These are phyloP conservation scores for Drosophila merina DNA, from an alignment of 2,888 invertebrate species.

Conservation along the genomic window DNA sequence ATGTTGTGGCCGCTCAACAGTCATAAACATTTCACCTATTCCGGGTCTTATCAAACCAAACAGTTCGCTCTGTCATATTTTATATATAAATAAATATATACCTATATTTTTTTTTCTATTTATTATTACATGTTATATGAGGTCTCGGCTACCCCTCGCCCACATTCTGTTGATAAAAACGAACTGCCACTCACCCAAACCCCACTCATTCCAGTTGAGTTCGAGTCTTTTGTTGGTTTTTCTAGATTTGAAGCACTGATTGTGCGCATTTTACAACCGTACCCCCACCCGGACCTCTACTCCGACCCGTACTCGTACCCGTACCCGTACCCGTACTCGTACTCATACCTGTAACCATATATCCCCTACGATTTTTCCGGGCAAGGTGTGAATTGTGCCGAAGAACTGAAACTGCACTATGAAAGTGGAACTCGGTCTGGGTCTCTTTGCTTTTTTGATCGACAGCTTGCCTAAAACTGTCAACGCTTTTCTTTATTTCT, in stretches of 20 bases:
- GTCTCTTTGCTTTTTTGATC: constrained; percentile 60
- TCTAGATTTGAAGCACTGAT: constrained; percentile 76
- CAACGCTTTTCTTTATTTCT: constrained; percentile 63
- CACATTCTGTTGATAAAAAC: constrained; percentile 35
- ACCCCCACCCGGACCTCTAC: background rate
- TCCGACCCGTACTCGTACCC: too few species aligned
- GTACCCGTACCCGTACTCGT: too few species aligned
- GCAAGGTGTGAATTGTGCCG: constrained; percentile 69
- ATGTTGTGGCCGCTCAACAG: constrained; percentile 14
- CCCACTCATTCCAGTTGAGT: constrained; percentile 51
- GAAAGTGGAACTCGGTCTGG: constrained; percentile 32
- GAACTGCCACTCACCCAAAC: constrained; percentile 35
- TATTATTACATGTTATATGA: constrained; percentile 30
- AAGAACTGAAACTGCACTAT: constrained; percentile 36
- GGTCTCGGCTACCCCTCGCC: constrained; percentile 13
- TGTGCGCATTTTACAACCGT: constrained; percentile 68
- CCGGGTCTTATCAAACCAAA: constrained; percentile 23
- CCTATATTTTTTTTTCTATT: constrained; percentile 32
- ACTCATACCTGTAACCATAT: constrained; percentile 10
- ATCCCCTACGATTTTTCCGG: constrained; percentile 21
- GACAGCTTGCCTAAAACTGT: constrained; percentile 80
- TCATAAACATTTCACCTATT: constrained; percentile 16
- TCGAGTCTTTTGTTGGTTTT: constrained; percentile 74
- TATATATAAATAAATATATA: constrained; percentile 21
- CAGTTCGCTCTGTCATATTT: constrained; percentile 32